Evolutionary conservation across 2,113 vertebrate species (phyloP), one percentile per base, ranked within the genome.

Genomic region (Eulacestoma nigropectus): DNA sequence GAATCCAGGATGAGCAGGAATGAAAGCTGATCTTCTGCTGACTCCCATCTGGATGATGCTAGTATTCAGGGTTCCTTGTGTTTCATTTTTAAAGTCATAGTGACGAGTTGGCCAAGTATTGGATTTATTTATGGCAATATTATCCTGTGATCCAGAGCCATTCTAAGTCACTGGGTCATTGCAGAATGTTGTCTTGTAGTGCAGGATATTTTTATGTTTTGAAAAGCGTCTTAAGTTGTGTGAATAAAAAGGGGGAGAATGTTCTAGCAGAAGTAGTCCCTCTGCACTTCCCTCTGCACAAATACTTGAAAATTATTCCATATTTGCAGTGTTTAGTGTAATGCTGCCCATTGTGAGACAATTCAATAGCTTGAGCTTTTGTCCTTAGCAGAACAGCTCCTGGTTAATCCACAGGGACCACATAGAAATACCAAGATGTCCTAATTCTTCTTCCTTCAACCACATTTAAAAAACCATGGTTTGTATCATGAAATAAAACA

Each of bases 131-230:
- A 32, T 80, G n/a, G 39, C 2, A 4, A 7, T 41, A 22, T 52
- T 64, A 29, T 56, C 29, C 25, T 63, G 17, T 1, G 2, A 33
- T 55, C 26, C 0, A 0, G 49, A 84, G 32, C 39, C 42, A 22
- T 77, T 87, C 14, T 50, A 57, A 49, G 50, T 67, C 67, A 37
- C 37, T 23, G 17, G 11, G 46, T 91, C 11, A 1, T 69, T 89
- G 59, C 42, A 84, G 25, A 76, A 78, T 72, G 8, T 87, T 59
- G 29, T 59, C 44, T 59, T 78, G 10, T 68, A 52, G 21, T 47
- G 20, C 27, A 60, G 41, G 29, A 11, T 18, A 17, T 82, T 35
- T 78, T 74, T 68, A 15, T 49, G 6, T 60, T 87, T 91, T 85
- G 44, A 72, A 30, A 75, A 75, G 7, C 23, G 2, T 73, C 41